A percentile compares a stretch with the other conserved stretches of the same genome.
phyloP scores from a whole-genome alignment of 1,140 invertebrate genomes.

The Periplaneta americana region DNA sequence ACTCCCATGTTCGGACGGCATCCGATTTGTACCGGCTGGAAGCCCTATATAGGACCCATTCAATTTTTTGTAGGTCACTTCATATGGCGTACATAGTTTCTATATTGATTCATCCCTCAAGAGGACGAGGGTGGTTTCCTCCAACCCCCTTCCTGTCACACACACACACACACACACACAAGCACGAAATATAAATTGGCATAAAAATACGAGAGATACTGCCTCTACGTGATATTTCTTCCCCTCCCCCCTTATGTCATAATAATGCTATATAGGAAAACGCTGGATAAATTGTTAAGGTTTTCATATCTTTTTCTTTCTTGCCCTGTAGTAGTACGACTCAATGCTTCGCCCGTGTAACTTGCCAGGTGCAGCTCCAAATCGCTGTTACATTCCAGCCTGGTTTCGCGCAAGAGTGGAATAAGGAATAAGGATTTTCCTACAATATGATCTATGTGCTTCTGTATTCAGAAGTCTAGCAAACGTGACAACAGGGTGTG shows the following conservation, averaged over 20 bases:
- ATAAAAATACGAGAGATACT: neutral
- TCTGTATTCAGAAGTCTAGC: too few relatives aligned
- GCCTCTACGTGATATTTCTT: neutral
- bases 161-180: neutral
- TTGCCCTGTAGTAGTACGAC: neutral
- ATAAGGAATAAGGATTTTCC: too few relatives aligned
- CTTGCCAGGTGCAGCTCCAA: neutral
- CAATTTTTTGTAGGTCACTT: neutral
- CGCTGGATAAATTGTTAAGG: neutral
- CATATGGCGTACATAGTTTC: neutral
- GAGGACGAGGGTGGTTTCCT: neutral
- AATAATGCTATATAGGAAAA: neutral
- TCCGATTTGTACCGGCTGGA: neutral
- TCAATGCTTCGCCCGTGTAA: neutral
- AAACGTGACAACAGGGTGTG: too few relatives aligned
- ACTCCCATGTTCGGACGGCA: neutral
- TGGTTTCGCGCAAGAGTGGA: neutral
- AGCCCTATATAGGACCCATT: neutral
- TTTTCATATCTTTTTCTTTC: neutral
- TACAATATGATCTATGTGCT: too few relatives aligned
- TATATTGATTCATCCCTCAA: neutral
- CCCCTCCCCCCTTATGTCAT: neutral
- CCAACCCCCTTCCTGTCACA: neutral
- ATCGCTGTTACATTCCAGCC: neutral
- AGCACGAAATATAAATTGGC: neutral